These are phyloP conservation scores for Turnix velox DNA, from an alignment of 2,113 vertebrate species.

Conservation along the genomic window DNA sequence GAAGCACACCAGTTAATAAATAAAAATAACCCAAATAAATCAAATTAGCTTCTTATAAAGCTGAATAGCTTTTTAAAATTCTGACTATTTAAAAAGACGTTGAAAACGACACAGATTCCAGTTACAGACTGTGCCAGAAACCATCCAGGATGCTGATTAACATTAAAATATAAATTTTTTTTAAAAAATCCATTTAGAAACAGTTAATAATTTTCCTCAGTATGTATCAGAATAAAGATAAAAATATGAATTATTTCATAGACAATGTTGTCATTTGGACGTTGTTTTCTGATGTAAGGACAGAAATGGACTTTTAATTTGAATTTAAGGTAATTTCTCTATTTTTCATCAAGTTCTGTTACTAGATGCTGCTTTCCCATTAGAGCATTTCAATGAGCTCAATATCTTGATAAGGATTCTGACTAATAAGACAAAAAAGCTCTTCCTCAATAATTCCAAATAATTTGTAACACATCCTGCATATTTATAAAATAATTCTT, in stretches of 20 bases:
- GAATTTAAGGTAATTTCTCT: neutral
- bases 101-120: neutral
- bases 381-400: neutral
- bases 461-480: neutral
- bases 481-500: neutral
- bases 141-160: neutral
- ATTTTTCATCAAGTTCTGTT: neutral
- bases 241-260: neutral
- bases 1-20: constrained; percentile 45
- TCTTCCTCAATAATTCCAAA: neutral
- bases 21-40: constrained; percentile 42
- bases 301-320: neutral
- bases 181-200: neutral
- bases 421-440: neutral
- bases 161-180: too few species aligned
- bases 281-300: neutral
- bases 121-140: neutral
- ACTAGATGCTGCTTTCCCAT: neutral
- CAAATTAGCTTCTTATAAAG: constrained; percentile 22
- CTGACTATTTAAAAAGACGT: neutral
- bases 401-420: neutral
- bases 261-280: neutral
- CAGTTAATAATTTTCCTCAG: neutral
- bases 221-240: neutral
- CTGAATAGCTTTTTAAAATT: constrained; percentile 13